Evolutionary conservation across 2,888 invertebrate genomes (phyloP).

Genomic region (Odontothrips loti): DNA sequence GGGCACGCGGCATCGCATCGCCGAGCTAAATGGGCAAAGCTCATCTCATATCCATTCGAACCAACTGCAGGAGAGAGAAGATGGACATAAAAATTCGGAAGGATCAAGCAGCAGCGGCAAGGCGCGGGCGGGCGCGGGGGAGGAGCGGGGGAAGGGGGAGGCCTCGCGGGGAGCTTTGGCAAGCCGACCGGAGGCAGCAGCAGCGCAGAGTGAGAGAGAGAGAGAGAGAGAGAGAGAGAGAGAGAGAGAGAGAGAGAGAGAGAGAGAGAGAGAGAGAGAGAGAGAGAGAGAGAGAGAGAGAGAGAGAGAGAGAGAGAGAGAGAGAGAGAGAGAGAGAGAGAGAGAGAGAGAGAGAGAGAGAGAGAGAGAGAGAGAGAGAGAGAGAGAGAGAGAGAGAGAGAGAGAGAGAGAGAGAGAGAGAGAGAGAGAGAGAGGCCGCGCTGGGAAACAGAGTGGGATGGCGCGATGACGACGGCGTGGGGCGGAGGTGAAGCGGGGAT

Average conservation of each 20-base stretch:
- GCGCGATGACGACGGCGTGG: not conserved
- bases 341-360: not conserved
- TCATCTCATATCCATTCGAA: conserved; percentile 1
- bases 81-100: too few relatives aligned
- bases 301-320: not conserved
- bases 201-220: too few relatives aligned
- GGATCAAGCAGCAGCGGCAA: too few relatives aligned
- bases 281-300: conserved; percentile 27
- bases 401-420: too few relatives aligned
- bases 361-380: conserved; percentile 29
- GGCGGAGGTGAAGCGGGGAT: not conserved
- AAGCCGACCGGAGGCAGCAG: not conserved
- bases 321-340: too few relatives aligned
- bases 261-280: too few relatives aligned
- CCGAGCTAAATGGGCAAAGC: not conserved
- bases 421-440: not conserved
- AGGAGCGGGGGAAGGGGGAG: too few relatives aligned
- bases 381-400: conserved; percentile 7
- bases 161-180: too few relatives aligned
- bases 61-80: not conserved
- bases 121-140: too few relatives aligned
- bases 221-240: conserved; percentile 27
- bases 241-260: too few relatives aligned
- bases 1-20: too few relatives aligned
- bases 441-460: conserved; percentile 1